A percentile compares a stretch with the other conserved stretches of the same genome.
Evolutionary conservation across 1,140 invertebrate species (phyloP).

Genomic region (Catajapyx aquilonaris): DNA sequence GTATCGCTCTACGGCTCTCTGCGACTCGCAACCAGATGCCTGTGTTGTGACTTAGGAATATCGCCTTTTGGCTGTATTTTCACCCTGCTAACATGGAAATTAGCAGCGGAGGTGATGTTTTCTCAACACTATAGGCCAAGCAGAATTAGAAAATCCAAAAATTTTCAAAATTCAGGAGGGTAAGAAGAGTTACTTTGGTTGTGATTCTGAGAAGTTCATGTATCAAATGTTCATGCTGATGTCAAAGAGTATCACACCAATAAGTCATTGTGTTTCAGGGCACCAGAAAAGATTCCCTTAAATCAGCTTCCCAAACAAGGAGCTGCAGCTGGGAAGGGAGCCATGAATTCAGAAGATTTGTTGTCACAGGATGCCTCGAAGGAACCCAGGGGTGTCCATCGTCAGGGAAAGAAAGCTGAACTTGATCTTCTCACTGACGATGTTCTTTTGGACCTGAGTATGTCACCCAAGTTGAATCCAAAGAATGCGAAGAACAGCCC

Average conservation of each 20-base stretch:
- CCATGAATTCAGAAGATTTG: conserved; percentile 8
- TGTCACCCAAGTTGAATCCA: neutral
- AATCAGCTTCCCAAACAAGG: too few relatives aligned
- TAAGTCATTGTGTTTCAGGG: conserved; percentile 29
- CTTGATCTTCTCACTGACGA: neutral
- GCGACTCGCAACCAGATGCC: neutral
- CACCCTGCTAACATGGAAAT: too few relatives aligned
- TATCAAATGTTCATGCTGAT: too few relatives aligned
- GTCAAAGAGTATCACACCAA: too few relatives aligned
- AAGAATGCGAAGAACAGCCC: conserved; percentile 6
- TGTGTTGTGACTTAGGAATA: conserved; percentile 1
- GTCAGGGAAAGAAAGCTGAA: neutral
- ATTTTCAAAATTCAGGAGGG: too few relatives aligned
- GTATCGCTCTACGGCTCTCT: conserved; percentile 3
- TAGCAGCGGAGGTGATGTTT: too few relatives aligned
- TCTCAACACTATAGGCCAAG: too few relatives aligned
- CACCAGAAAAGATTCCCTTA: conserved; percentile 41
- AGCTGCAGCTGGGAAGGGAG: conserved; percentile 24
- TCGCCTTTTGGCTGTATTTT: too few relatives aligned
- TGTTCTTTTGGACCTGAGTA: neutral
- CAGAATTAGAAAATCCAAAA: too few relatives aligned
- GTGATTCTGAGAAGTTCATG: too few relatives aligned
- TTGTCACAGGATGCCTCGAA: neutral
- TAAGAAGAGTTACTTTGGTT: conserved; percentile 4
- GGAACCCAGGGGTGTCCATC: conserved; percentile 3